Conservation (phyloP, 2,797 vertebrate genomes). For the Alauda arvensis region DNA sequence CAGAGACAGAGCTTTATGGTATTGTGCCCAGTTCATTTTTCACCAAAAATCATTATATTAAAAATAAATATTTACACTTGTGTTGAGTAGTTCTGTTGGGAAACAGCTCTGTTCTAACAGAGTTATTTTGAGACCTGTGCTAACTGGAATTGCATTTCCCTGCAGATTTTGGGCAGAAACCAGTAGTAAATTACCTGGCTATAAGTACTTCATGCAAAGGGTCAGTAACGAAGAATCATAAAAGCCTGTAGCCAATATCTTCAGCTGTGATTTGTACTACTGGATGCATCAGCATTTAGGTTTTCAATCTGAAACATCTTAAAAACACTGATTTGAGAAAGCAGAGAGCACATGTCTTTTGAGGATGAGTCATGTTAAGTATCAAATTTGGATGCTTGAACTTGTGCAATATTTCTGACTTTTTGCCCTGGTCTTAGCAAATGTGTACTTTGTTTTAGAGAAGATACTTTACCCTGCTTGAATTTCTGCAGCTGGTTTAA, state of each 20-base stretch:
- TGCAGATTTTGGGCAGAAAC: neutral
- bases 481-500: neutral
- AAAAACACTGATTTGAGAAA: neutral
- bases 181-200: neutral
- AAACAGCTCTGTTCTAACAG: neutral
- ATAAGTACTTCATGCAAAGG: neutral
- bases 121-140: neutral
- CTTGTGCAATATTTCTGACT: neutral
- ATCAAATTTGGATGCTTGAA: neutral
- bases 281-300: neutral
- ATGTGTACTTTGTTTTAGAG: neutral
- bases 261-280: neutral
- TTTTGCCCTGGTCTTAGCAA: neutral
- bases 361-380: neutral
- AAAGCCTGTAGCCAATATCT: neutral
- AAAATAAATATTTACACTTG: constrained; percentile 46
- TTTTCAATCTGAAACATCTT: neutral
- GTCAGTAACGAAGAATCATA: neutral
- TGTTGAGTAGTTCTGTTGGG: constrained; percentile 1
- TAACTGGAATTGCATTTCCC: neutral
- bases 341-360: neutral
- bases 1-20: constrained; percentile 15
- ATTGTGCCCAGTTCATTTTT: constrained; percentile 47
- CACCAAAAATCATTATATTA: constrained; percentile 45
- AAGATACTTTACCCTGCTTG: neutral